Conservation (phyloP, 2,113 vertebrate species). For the Benthochromis sp. region DNA sequence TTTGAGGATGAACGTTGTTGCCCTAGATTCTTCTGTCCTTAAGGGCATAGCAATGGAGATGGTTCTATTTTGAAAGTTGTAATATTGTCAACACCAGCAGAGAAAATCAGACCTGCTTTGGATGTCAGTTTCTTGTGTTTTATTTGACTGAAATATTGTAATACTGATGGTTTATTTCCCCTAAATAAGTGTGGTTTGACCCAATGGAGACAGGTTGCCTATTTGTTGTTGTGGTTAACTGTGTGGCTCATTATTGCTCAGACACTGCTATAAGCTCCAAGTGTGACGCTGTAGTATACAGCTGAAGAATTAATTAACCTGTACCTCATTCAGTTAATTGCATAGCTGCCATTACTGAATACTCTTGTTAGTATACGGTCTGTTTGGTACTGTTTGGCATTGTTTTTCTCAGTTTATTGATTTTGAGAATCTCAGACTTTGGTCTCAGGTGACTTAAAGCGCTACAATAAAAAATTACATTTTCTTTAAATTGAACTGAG, state of each 20-base stretch:
- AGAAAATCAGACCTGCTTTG: neutral
- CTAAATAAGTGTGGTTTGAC: conserved; percentile 18
- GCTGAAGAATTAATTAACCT: conserved; percentile 15
- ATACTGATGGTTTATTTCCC: conserved; percentile 5
- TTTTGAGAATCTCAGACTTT: neutral
- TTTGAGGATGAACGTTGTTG: neutral
- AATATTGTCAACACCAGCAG: neutral
- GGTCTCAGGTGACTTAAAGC: neutral
- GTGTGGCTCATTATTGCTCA: neutral
- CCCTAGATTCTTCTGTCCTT: conserved; percentile 25
- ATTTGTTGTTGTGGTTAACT: conserved; percentile 1
- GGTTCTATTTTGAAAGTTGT: conserved; percentile 15
- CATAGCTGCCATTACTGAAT: neutral
- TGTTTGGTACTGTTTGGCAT: neutral
- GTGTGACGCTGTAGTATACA: neutral
- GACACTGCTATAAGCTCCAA: neutral
- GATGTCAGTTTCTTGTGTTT: neutral
- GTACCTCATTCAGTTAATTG: conserved; percentile 15
- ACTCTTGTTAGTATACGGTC: neutral
- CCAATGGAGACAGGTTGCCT: neutral
- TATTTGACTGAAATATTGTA: neutral
- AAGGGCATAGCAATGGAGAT: neutral
- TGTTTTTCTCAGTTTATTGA: conserved; percentile 24
- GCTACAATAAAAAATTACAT: neutral
- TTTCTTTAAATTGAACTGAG: neutral